Evolutionary conservation across 2,888 invertebrate species (phyloP), one percentile per base, ranked within the genome.

Genomic region (Scelioninae gen. 2): DNA sequence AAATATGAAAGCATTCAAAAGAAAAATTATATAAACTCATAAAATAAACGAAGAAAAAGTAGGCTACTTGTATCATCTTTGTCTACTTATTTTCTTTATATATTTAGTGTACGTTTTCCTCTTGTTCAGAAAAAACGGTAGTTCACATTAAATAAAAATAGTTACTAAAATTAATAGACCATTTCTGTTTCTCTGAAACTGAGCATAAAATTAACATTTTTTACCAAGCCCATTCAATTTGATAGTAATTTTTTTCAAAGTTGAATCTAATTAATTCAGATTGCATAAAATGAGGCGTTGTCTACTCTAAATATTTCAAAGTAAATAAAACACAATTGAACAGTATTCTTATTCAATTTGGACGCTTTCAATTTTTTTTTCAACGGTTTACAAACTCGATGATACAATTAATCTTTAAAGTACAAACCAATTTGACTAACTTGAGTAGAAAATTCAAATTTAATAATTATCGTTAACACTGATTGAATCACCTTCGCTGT

Each of bases 401-500:
- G n/a, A n/a, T n/a, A n/a, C n/a, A 15, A 15, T 25, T 4, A 4
- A 6, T 25, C 6, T 6, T 25, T 6, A 31, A 31, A 41, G 6
- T 41, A 15, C 37, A 18, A 41, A 41, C 10, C 16, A 10, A 9
- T 39, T 39, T 39, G 5, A 39, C 16, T 16, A 16, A 39, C 9
- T 18, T 13, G 13, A 22, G 13, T 45, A 45, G 48, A 48, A 48
- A 33, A 31, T n/a, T 28, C 16, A 15, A 48, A 48, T 16, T 31
- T 31, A 48, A 16, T 48, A 48, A 28, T 5, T 1, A 31, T 6
- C n/a, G 6, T 19, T 6, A 19, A 2, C 22, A 15, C 35, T 37
- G 37, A 53, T 53, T 64, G 33, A 64, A 43, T 45, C 22, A 33
- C 43, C 18, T 15, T 45, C 25, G 33, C 43, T 33, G 18, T 33